A percentile compares a stretch with the other conserved stretches of the same genome.
Conservation (phyloP, 2,797 vertebrate species). For the Gallirallus australis region DNA sequence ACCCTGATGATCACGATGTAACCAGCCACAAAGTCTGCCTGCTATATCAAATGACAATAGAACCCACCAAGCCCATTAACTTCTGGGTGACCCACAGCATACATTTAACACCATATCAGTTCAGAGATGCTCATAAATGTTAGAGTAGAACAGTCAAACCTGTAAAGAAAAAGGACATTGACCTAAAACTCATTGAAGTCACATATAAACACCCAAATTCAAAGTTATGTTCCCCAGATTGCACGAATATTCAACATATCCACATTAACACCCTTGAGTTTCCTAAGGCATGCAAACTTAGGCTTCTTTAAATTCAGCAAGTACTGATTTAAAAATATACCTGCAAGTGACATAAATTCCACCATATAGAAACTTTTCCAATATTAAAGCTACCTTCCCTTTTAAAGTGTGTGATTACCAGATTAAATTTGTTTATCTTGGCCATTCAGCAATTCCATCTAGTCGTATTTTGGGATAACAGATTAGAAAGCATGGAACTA, state of each 20-base stretch:
- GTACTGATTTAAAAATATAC: not conserved
- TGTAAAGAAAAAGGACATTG: no score
- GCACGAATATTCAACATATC: not conserved
- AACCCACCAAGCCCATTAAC: not conserved
- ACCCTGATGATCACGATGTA: accelerated
- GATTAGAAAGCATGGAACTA: not conserved
- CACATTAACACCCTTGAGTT: not conserved
- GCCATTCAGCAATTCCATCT: not conserved
- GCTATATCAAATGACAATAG: not conserved
- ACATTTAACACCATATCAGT: not conserved
- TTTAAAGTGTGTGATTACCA: not conserved
- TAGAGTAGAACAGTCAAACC: not conserved
- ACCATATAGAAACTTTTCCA: not conserved
- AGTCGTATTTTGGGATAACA: not conserved
- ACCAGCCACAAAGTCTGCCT: not conserved
- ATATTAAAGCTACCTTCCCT: not conserved
- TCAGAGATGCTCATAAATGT: not conserved
- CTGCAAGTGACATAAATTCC: not conserved
- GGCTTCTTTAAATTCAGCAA: not conserved
- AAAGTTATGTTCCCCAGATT: not conserved
- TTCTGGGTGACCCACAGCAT: not conserved
- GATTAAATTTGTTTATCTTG: not conserved
- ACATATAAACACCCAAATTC: not conserved
- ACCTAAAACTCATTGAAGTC: not conserved
- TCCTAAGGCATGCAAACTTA: not conserved